phyloP scores from a whole-genome alignment of 2,113 vertebrate genomes.

The Triplophysa tibetana region DNA sequence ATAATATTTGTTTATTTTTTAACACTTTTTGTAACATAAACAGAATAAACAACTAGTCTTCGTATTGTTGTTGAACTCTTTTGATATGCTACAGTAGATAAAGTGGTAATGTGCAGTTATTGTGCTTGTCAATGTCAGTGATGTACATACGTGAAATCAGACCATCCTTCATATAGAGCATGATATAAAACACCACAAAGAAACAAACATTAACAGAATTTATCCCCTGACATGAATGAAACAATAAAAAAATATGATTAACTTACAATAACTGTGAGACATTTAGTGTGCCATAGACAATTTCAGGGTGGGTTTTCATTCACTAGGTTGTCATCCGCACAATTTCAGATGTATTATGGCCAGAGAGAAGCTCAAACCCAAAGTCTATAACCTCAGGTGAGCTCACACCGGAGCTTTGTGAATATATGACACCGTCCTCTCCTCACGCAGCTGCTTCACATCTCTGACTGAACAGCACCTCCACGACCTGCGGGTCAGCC shows the following conservation, averaged over 20 bases:
- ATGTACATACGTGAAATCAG: neutral
- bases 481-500: conserved; percentile 79
- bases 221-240: neutral
- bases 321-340: neutral
- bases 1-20: neutral
- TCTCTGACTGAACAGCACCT: conserved; percentile 75
- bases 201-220: neutral
- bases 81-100: too few species aligned
- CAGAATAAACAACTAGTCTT: neutral
- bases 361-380: neutral
- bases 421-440: conserved; percentile 27
- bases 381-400: neutral
- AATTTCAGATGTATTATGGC: neutral
- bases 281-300: neutral
- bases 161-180: too few species aligned
- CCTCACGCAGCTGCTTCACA: conserved; percentile 73
- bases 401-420: neutral
- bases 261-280: neutral
- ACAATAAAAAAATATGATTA: neutral
- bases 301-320: neutral
- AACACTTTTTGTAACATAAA: neutral
- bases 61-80: neutral
- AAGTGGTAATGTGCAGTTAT: neutral
- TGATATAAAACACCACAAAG: neutral
- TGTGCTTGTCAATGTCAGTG: neutral